These are phyloP conservation scores for Eilema caniola DNA, from an alignment of 2,888 invertebrate species.

Conservation along the genomic window DNA sequence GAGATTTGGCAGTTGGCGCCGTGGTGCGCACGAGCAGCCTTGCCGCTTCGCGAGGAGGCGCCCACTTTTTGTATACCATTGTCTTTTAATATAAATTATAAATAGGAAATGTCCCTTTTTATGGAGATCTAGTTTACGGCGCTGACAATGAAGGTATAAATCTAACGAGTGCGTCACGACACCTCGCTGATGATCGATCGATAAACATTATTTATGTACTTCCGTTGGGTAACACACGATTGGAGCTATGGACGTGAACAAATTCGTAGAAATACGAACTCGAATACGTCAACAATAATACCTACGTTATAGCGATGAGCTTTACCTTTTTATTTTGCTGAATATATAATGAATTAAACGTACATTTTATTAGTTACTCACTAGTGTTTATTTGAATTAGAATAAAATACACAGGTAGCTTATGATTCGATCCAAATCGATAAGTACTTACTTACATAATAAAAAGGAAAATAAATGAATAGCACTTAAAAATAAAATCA, in stretches of 20 bases:
- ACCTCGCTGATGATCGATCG: conserved; percentile 83
- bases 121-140: conserved; percentile 87
- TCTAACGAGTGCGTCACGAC: conserved; percentile 82
- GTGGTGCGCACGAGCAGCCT: conserved; percentile 64
- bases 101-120: conserved; percentile 87
- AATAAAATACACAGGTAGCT: conserved; percentile 1
- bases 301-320: conserved; percentile 32
- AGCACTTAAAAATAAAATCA: conserved; percentile 1
- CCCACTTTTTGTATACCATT: conserved; percentile 86
- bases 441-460: neutral
- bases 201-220: conserved; percentile 86
- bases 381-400: neutral
- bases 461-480: neutral
- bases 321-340: conserved; percentile 31
- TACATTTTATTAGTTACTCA: conserved; percentile 1
- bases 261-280: conserved; percentile 66
- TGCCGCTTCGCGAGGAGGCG: conserved; percentile 79
- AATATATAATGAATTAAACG: conserved; percentile 9
- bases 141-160: conserved; percentile 86
- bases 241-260: conserved; percentile 67
- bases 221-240: conserved; percentile 74
- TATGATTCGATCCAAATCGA: conserved; percentile 1
- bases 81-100: conserved; percentile 87
- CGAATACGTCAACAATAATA: conserved; percentile 45
- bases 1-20: conserved; percentile 87